Conservation (phyloP, 2,113 vertebrate genomes). For the Arvicanthis niloticus region DNA sequence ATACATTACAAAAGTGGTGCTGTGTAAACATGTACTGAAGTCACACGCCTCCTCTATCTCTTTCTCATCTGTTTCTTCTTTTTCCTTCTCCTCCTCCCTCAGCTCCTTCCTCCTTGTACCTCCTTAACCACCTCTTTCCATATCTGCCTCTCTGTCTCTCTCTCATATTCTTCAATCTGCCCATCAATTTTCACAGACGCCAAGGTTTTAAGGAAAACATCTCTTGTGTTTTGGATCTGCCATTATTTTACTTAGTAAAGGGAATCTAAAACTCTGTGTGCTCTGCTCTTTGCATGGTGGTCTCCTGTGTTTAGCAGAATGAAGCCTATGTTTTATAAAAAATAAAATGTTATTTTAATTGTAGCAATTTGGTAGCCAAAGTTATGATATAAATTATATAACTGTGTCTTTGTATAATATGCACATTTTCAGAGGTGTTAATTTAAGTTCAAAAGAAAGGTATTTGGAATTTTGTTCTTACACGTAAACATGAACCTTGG, state of each 20-base stretch:
- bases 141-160: background rate
- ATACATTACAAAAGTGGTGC: background rate
- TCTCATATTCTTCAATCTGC: background rate
- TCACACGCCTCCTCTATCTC: background rate
- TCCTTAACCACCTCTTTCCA: background rate
- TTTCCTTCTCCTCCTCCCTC: background rate
- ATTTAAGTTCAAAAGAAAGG: background rate
- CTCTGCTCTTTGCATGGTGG: background rate
- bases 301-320: background rate
- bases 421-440: background rate
- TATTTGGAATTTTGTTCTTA: background rate
- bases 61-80: background rate
- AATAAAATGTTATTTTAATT: constrained; percentile 7
- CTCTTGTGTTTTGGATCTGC: background rate
- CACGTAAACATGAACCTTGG: background rate
- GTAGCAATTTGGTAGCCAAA: background rate
- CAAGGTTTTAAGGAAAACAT: background rate
- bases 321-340: background rate
- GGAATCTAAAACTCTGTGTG: background rate
- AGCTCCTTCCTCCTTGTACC: too few species aligned
- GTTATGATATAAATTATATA: background rate
- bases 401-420: background rate
- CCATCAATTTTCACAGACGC: background rate
- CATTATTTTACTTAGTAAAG: background rate
- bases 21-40: background rate